Conservation (phyloP, 2,113 vertebrate species). For the Coturnix japonica region DNA sequence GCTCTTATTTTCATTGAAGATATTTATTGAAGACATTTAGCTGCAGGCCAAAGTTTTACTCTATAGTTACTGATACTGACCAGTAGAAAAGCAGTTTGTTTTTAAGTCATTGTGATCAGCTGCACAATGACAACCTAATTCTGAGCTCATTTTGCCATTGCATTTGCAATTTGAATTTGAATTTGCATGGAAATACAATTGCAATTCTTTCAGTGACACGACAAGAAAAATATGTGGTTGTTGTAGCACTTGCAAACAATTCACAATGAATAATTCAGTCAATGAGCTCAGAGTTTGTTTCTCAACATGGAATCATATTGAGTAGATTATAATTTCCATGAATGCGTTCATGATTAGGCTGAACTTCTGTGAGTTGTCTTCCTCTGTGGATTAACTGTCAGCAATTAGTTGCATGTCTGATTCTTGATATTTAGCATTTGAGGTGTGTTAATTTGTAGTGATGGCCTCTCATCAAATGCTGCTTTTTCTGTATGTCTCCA, state of each 20-base stretch:
- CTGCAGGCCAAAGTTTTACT: neutral
- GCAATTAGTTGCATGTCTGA: neutral
- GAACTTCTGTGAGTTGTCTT: neutral
- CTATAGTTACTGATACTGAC: neutral
- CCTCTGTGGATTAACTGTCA: constrained; percentile 4
- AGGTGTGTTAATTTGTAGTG: constrained; percentile 9
- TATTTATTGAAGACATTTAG: neutral
- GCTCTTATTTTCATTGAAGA: neutral
- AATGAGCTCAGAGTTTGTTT: neutral
- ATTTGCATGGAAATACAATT: neutral
- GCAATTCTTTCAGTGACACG: neutral
- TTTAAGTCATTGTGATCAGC: neutral
- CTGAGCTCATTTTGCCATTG: neutral
- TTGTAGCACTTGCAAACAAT: neutral
- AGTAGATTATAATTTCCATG: neutral
- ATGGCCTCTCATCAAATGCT: neutral
- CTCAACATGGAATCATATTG: neutral
- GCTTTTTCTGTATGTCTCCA: neutral
- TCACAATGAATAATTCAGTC: neutral
- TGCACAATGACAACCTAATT: neutral
- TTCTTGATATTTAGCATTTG: neutral
- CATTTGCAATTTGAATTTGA: neutral
- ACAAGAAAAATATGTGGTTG: neutral
- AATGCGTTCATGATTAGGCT: neutral
- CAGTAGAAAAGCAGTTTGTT: neutral